Percentiles rank a stretch among this genome's conserved stretches.
Evolutionary conservation across 2,113 vertebrate genomes (phyloP).

Genomic region (Alligator sinensis): DNA sequence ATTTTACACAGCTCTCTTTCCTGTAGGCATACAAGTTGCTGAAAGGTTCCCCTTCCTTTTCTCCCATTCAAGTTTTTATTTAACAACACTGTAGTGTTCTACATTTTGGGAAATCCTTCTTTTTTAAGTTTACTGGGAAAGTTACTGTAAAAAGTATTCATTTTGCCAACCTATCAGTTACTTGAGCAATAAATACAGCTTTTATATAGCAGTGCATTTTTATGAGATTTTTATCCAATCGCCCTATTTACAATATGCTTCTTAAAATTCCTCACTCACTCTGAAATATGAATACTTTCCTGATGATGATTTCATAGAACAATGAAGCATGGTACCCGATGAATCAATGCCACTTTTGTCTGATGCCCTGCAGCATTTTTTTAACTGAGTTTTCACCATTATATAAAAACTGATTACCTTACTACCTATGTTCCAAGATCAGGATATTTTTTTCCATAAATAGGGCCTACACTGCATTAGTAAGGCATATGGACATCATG

Average conservation of each 20-base stretch:
- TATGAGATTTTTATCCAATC: not conserved
- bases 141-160: not conserved
- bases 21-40: not conserved
- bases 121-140: not conserved
- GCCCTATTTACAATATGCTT: not conserved
- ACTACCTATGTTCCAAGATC: not conserved
- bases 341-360: not conserved
- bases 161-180: not conserved
- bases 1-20: not conserved
- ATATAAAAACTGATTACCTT: not conserved
- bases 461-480: not conserved
- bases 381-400: not conserved
- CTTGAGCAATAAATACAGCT: not conserved
- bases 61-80: not conserved
- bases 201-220: not conserved
- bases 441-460: slow-evolving; percentile 26
- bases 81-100: not conserved
- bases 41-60: not conserved
- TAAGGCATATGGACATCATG: not conserved
- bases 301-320: not conserved
- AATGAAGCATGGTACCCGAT: not conserved
- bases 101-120: not conserved
- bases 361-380: not conserved
- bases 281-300: not conserved
- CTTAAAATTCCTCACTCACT: not conserved